Evolutionary conservation across 2,113 vertebrate species (phyloP), one percentile per base, ranked within the genome.

Genomic region (Nothobranchius furzeri): DNA sequence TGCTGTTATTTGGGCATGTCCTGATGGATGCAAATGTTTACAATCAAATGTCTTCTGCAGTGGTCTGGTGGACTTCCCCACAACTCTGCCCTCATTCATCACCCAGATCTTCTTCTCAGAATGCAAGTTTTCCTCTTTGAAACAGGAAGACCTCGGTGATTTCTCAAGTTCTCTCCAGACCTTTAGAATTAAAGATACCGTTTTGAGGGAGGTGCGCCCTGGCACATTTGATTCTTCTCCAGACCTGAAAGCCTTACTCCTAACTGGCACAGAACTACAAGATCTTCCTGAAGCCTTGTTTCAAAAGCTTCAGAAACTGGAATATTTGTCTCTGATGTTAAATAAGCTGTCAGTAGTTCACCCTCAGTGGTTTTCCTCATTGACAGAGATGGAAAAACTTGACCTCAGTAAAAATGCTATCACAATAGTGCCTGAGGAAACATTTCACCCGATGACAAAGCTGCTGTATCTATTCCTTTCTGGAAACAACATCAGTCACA

Each of bases 381-480:
- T 92, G 45, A 69, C 30, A 53, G 7, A 20, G 15, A 72, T 93
- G 9, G 80, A 20, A 11, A 0, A 0, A 0, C 73, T 93, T n/a
- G 89, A 93, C 57, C 74, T 93, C 6, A 87, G 79, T 58, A 77
- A 20, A 62, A 93, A 93, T 46, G 64, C 30, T 12, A 52, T 92
- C 48, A 84, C 40, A 10, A 83, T 68, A 62, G 50, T 92, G 58
- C 82, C 88, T 53, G 78, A 59, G 24, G 60, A 78, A 43, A 64
- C 77, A 0, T 93, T 93, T 73, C 71, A 57, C 4, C 54, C 83
- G 13, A 77, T 92, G 7, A 42, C 15, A 47, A 47, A 78, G 25
- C 64, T 99, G 52, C 65, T 88, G 17, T 90, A 83, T 56, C 94
- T 98, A 73, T 87, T 85, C 42, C 89, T 98, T 71, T 92, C 93